Conservation (phyloP, 2,888 invertebrate species). For the Sphecodes monilicornis region DNA sequence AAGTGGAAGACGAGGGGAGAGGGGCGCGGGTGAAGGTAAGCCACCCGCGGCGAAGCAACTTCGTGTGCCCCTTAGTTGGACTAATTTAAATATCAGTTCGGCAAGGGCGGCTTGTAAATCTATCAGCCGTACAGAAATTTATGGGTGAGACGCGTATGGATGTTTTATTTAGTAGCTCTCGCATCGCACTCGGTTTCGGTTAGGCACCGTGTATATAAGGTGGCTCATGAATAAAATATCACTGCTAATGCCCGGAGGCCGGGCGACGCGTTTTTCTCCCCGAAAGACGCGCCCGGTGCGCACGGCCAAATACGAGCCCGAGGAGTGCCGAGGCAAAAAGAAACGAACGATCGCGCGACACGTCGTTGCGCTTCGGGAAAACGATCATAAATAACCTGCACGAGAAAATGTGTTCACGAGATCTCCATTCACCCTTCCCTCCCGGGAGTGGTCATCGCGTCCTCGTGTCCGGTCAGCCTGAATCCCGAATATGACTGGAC, state of each 20-base stretch:
- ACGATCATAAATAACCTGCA: constrained; percentile 77
- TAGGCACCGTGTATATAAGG: constrained; percentile 77
- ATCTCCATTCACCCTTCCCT: constrained; percentile 20
- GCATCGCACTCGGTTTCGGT: constrained; percentile 76
- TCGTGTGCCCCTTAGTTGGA: constrained; percentile 77
- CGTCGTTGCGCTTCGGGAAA: constrained; percentile 76
- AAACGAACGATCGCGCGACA: constrained; percentile 78
- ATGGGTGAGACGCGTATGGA: constrained; percentile 81
- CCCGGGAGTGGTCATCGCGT: constrained; percentile 23
- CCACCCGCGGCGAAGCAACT: constrained; percentile 75
- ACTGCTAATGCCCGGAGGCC: constrained; percentile 82
- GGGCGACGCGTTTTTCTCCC: constrained; percentile 81
- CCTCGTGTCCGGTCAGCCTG: not conserved
- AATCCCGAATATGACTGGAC: not conserved
- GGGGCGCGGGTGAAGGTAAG: constrained; percentile 52
- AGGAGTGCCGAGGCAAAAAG: constrained; percentile 65
- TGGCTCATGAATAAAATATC: constrained; percentile 84
- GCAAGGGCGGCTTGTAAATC: constrained; percentile 83
- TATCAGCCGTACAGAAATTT: constrained; percentile 83
- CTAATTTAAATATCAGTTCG: constrained; percentile 84
- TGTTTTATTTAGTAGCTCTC: constrained; percentile 83
- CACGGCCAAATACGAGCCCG: constrained; percentile 69
- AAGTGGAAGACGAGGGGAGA: constrained; percentile 3
- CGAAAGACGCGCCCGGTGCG: constrained; percentile 72
- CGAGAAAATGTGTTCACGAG: constrained; percentile 31